A percentile compares a stretch with the other conserved stretches of the same genome.
phyloP scores from a whole-genome alignment of 2,113 vertebrate genomes.

The Gymnorhina tibicen region DNA sequence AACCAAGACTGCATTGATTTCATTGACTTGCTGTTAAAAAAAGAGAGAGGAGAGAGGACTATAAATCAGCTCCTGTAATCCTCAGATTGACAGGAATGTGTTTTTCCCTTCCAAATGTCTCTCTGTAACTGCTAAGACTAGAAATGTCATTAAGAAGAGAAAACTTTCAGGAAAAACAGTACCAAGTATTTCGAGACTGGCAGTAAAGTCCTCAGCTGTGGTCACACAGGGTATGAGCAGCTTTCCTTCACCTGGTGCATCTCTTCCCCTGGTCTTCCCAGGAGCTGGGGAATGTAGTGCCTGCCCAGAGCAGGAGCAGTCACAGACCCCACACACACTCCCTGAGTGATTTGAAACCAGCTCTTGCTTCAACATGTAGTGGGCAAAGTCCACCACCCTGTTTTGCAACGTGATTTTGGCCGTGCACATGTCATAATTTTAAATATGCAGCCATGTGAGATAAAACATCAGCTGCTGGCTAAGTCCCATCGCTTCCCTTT shows the following conservation, averaged over 20 bases:
- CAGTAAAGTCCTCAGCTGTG: background rate
- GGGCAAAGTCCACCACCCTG: background rate
- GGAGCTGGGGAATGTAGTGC: background rate
- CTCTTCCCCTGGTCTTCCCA: background rate
- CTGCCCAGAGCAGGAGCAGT: background rate
- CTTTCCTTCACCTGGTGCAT: background rate
- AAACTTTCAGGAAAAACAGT: background rate
- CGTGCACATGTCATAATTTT: background rate
- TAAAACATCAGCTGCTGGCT: background rate
- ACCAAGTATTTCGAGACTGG: background rate
- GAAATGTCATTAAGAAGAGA: background rate
- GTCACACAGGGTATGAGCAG: background rate
- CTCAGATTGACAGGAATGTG: background rate
- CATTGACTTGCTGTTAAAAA: background rate
- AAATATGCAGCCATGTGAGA: background rate
- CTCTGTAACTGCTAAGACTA: background rate
- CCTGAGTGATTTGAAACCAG: background rate
- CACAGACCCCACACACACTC: background rate
- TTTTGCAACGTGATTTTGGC: background rate
- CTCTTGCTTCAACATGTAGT: background rate
- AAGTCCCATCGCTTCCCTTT: background rate
- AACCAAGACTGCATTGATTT: slow-evolving; percentile 5
- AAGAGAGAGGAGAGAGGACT: background rate
- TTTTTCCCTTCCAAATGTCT: background rate
- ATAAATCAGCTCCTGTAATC: background rate